phyloP scores from a whole-genome alignment of 2,888 invertebrate genomes.

The Phania funesta region DNA sequence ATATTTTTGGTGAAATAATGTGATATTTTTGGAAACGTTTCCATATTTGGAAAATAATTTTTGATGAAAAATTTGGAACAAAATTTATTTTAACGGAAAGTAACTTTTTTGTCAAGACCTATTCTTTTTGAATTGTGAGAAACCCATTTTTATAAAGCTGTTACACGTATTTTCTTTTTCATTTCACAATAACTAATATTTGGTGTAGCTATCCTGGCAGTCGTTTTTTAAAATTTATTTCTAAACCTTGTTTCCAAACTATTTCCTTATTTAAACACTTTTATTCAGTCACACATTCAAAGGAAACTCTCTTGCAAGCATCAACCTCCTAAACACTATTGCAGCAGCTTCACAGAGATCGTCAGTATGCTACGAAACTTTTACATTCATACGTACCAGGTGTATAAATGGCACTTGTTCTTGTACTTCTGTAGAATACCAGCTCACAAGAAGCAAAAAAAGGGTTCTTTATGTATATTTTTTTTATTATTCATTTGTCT shows the following conservation, averaged over 20 bases:
- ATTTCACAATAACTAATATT: background rate
- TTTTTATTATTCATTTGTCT: slow-evolving; percentile 29
- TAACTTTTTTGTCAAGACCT: no score
- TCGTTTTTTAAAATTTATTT: background rate
- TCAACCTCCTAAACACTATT: slow-evolving; percentile 8
- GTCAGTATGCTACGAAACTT: slow-evolving; percentile 20
- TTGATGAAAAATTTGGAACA: no score
- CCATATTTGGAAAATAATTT: no score
- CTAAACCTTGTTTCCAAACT: background rate
- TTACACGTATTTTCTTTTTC: no score
- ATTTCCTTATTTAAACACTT: slow-evolving; percentile 60
- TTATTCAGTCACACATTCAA: slow-evolving; percentile 32
- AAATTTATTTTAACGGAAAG: no score
- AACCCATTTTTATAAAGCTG: no score
- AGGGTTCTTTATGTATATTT: slow-evolving; percentile 47
- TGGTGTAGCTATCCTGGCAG: background rate
- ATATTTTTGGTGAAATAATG: background rate
- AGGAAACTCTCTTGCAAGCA: background rate
- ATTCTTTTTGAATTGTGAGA: no score
- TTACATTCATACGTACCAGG: slow-evolving; percentile 45
- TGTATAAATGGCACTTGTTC: slow-evolving; percentile 67
- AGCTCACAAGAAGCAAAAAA: slow-evolving; percentile 1
- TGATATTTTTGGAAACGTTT: no score
- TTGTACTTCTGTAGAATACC: slow-evolving; percentile 39
- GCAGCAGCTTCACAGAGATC: slow-evolving; percentile 23